Evolutionary conservation across 2,797 vertebrate genomes (phyloP).

Genomic region (Sparidentex hasta): DNA sequence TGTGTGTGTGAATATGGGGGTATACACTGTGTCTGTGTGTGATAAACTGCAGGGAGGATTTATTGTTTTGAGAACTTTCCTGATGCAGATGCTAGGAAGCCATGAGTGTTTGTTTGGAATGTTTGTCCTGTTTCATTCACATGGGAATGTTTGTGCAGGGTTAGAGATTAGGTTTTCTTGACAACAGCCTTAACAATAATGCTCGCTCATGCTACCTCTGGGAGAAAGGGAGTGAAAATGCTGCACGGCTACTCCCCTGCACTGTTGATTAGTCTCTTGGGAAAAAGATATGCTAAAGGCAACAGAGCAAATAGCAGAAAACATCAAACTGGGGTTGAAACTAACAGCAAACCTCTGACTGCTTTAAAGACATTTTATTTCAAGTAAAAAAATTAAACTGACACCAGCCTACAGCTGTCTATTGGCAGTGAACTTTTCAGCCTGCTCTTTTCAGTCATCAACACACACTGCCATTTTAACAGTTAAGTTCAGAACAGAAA

Average conservation of each 20-base stretch:
- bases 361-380: constrained; percentile 3
- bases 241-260: constrained; percentile 22
- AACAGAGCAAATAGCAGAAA: constrained; percentile 19
- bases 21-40: constrained; percentile 23
- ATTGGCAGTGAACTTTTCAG: neutral
- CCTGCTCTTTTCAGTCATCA: constrained; percentile 12
- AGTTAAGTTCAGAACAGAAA: neutral
- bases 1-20: neutral
- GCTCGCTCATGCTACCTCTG: constrained; percentile 17
- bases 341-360: neutral
- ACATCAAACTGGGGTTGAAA: constrained; percentile 4
- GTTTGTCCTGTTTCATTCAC: constrained; percentile 50
- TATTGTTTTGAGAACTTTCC: constrained; percentile 45
- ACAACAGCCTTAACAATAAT: constrained; percentile 11
- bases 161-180: constrained; percentile 36
- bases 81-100: constrained; percentile 22
- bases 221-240: constrained; percentile 21
- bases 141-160: constrained; percentile 34
- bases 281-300: constrained; percentile 34
- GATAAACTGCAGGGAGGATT: constrained; percentile 20
- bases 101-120: constrained; percentile 10
- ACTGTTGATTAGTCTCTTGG: constrained; percentile 46
- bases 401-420: neutral
- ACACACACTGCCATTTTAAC: neutral
- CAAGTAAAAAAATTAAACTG: constrained; percentile 4